phyloP scores from a whole-genome alignment of 2,888 invertebrate genomes.

The Orthosia cruda region DNA sequence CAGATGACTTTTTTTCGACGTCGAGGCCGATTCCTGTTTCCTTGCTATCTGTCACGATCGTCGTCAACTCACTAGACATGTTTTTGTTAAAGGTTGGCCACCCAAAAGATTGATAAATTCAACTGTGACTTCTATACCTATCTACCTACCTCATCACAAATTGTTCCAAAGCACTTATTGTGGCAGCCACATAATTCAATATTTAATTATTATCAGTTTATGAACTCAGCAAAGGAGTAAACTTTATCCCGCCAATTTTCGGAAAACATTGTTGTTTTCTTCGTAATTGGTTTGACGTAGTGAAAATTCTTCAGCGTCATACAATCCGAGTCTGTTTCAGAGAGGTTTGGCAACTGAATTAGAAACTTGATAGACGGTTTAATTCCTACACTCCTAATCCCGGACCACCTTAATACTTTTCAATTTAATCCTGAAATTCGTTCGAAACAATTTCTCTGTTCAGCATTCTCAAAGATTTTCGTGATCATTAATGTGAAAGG shows the following conservation, averaged over 20 bases:
- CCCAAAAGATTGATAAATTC: background rate
- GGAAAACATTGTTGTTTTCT: conserved; percentile 21
- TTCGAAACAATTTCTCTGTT: conserved; percentile 26
- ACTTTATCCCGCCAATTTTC: background rate
- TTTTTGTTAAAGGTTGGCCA: background rate
- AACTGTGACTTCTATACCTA: too few relatives aligned
- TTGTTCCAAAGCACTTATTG: too few relatives aligned
- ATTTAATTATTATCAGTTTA: background rate
- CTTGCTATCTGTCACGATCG: background rate
- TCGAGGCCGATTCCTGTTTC: background rate
- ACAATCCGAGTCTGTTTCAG: conserved; percentile 41
- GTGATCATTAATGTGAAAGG: conserved; percentile 14
- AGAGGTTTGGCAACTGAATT: conserved; percentile 45
- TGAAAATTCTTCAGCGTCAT: conserved; percentile 47
- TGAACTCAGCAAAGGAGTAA: background rate
- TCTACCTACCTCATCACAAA: too few relatives aligned
- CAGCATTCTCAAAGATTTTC: conserved; percentile 33
- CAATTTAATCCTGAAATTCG: conserved; percentile 29
- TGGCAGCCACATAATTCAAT: too few relatives aligned
- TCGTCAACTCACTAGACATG: background rate
- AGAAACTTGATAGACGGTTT: conserved; percentile 61
- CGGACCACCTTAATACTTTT: conserved; percentile 23
- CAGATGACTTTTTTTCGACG: background rate
- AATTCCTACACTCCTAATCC: conserved; percentile 37
- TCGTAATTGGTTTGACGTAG: conserved; percentile 36